Percentiles rank a stretch among this genome's conserved stretches.
Evolutionary conservation across 2,113 vertebrate species (phyloP).

Genomic region (Trogon surrucura): DNA sequence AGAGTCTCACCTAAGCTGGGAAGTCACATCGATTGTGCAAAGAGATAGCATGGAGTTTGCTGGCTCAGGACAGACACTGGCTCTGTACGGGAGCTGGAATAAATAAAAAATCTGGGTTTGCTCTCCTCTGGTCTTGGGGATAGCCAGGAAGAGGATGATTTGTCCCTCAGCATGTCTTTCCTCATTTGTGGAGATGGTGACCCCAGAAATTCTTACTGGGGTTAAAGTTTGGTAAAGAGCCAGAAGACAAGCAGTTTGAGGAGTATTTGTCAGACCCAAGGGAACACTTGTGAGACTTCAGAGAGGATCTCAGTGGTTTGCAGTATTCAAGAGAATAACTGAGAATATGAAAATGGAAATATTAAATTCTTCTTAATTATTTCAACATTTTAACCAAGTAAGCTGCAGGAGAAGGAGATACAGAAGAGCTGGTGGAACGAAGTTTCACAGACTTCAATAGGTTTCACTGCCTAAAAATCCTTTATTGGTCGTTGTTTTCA

Average conservation of each 20-base stretch:
- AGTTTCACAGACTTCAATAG: background rate
- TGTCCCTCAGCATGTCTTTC: background rate
- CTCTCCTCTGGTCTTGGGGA: background rate
- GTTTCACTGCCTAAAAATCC: background rate
- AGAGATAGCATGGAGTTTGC: background rate
- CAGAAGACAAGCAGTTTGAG: background rate
- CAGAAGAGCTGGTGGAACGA: background rate
- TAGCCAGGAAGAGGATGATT: background rate
- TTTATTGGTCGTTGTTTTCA: background rate
- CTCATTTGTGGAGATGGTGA: background rate
- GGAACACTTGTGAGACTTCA: background rate
- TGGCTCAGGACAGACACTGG: background rate
- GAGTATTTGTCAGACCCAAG: background rate
- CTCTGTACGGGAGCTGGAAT: background rate
- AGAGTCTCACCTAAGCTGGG: background rate
- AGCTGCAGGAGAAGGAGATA: background rate
- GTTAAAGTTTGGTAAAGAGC: background rate
- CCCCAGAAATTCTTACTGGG: background rate
- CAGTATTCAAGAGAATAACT: background rate
- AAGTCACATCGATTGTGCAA: background rate
- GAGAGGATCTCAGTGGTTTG: constrained; percentile 3
- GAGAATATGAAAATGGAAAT: constrained; percentile 4
- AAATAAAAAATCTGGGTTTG: background rate
- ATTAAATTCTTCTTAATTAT: background rate
- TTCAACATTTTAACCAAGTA: background rate